A percentile compares a stretch with the other conserved stretches of the same genome.
Evolutionary conservation across 1,140 invertebrate genomes (phyloP).

Genomic region (Temnothorax curvispinosus): DNA sequence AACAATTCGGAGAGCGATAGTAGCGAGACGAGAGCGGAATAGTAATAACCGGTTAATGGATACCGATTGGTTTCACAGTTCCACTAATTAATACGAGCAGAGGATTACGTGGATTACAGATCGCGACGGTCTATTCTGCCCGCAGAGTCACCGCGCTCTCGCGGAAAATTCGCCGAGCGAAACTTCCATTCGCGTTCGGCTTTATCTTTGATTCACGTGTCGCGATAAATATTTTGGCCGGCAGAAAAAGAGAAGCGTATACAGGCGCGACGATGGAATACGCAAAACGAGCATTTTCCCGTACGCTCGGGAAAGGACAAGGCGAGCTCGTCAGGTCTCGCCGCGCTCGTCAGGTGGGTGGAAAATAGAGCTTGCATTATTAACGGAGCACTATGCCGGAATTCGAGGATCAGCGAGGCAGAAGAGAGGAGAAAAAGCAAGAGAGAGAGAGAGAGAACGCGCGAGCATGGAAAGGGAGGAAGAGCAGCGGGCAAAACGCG

Average conservation of each 20-base stretch:
- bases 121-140: constrained; percentile 23
- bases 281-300: neutral
- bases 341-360: constrained; percentile 66
- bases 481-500: constrained; percentile 28
- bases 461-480: constrained; percentile 22
- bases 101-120: constrained; percentile 69
- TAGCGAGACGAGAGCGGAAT: constrained; percentile 55
- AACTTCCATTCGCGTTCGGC: neutral
- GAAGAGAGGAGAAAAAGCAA: constrained; percentile 44
- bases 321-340: constrained; percentile 55
- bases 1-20: constrained; percentile 45
- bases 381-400: constrained; percentile 71
- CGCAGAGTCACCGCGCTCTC: neutral
- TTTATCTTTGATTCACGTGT: constrained; percentile 9
- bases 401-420: constrained; percentile 67
- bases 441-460: neutral
- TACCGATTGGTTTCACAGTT: constrained; percentile 70
- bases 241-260: neutral
- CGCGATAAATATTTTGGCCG: neutral
- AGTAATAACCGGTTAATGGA: constrained; percentile 75
- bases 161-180: constrained; percentile 18
- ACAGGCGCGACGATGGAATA: constrained; percentile 6
- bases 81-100: constrained; percentile 72
- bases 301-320: constrained; percentile 45
- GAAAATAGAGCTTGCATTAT: constrained; percentile 75